Base-by-base conservation (phyloP, 1,140 invertebrate genomes). In the Brachystomella parvula region DNA sequence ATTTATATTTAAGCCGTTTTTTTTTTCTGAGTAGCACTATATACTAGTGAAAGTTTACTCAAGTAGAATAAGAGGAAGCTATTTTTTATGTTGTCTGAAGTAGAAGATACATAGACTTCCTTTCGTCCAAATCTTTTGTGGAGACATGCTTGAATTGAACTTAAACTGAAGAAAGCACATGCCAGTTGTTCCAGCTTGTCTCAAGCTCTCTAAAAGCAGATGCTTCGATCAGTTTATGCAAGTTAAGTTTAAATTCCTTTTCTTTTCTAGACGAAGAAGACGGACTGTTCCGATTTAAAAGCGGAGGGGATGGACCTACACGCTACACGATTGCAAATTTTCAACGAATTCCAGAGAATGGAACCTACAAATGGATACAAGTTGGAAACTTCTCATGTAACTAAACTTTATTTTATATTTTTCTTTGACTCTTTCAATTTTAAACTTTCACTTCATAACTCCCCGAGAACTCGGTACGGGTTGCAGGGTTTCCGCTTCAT, bases 301-400 rank as follows among this genome's bases (percentile, higher is more conserved):
- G 78, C 30, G 74, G 73, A 2, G 76, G 80, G 0, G 81, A 82
- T 62, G 82, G 82, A 0, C 81, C 80, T 3, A 80, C 80, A 2
- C 74, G 82, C 17, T 84, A 84, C 73, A 83, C 81, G 1, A 79
- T 84, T 29, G 75, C 83, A 35, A 82, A 82, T 67, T 83, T 80
- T 70, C 82, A 82, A 58, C 75, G 75, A 56, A 57, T 67, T n/a
- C 65, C 72, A 0, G 61, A 67, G 17, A 64, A 70, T 59, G 69
- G 70, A 26, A 69, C 61, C 21, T 80, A 78, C 61, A 71, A 68
- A 0, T 84, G 83, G 82, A 66, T 70, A 17, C 76, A 78, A 24
- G 78, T 83, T 21, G 83, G 82, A 3, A 82, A 79, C 58, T 83
- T 82, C 67, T 79, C 78, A 31, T 73, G 82, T 83, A 72, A 81